Evolutionary conservation across 2,113 vertebrate species (phyloP), one percentile per base, ranked within the genome.

Genomic region (Cynoglossus semilaevis): DNA sequence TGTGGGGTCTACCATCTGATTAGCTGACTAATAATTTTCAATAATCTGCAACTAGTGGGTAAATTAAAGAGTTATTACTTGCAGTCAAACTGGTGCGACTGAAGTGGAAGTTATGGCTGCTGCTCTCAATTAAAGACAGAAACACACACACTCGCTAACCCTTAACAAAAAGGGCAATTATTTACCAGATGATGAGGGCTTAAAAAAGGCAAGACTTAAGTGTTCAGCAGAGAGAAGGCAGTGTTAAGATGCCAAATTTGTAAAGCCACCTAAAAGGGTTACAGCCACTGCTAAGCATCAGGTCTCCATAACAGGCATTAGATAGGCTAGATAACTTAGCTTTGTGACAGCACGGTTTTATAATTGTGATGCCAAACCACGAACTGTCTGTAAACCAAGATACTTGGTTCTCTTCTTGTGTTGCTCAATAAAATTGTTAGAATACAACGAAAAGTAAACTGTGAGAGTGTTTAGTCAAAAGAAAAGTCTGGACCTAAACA

Each of bases 151-250:
- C 38, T 38, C 44, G 52, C 58, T 63, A 67, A 38, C 38, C 66
- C 72, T 64, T 68, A 72, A 75, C 74, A 64, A 66, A 74, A 72
- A 74, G 60, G 56, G 78, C 76, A 85, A 88, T 87, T 85, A 85
- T 80, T 61, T 63, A 15, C 79, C 85, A 87, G 81, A 86, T 78
- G 76, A 77, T 72, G 66, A 72, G 61, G 67, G 71, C 19, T 60
- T 80, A 82, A 84, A 83, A 50, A 59, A 84, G 83, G 70, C 62
- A 8, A 72, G 81, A 82, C 71, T 67, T 78, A 74, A 80, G 80
- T 58, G 67, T 47, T 64, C 62, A 41, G 74, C 14, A 51, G 18
- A 59, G 68, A 34, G 61, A 76, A 49, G 72, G 74, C 53, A 43
- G 58, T 22, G 69, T 70, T 51, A 49, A 37, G 73, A 57, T 69